Evolutionary conservation across 2,888 invertebrate genomes (phyloP).

Genomic region (Gortyna flavago): DNA sequence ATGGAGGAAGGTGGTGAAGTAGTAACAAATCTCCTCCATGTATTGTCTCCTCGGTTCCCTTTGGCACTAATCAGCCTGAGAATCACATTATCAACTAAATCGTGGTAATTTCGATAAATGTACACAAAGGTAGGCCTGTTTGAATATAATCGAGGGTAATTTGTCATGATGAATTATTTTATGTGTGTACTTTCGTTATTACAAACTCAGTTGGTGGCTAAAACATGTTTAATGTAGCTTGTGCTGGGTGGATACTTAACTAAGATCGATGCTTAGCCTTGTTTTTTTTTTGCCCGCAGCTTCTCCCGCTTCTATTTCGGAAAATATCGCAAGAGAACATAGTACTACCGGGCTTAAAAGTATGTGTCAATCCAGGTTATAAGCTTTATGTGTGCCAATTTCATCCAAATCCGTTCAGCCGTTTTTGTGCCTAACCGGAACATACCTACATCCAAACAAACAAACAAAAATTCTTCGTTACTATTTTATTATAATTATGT

Average conservation of each 20-base stretch:
- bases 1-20: conserved; percentile 72
- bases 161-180: conserved; percentile 51
- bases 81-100: conserved; percentile 73
- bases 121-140: conserved; percentile 55
- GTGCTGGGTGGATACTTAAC: not conserved
- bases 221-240: conserved; percentile 19
- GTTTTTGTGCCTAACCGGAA: too few species aligned
- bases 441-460: too few species aligned
- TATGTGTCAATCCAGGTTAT: too few species aligned
- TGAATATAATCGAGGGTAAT: conserved; percentile 55
- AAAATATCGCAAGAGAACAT: too few species aligned
- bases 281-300: not conserved
- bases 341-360: too few species aligned
- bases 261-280: not conserved
- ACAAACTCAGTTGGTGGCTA: conserved; percentile 17
- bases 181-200: conserved; percentile 48
- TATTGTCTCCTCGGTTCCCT: conserved; percentile 73
- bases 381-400: too few species aligned
- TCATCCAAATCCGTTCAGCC: too few species aligned
- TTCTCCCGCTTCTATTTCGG: too few species aligned
- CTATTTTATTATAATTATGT: too few species aligned
- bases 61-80: conserved; percentile 75
- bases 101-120: conserved; percentile 67
- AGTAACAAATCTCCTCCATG: conserved; percentile 75
- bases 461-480: too few species aligned